Evolutionary conservation across 2,113 vertebrate species (phyloP), one percentile per base, ranked within the genome.

Genomic region (Pseudonaja textilis): DNA sequence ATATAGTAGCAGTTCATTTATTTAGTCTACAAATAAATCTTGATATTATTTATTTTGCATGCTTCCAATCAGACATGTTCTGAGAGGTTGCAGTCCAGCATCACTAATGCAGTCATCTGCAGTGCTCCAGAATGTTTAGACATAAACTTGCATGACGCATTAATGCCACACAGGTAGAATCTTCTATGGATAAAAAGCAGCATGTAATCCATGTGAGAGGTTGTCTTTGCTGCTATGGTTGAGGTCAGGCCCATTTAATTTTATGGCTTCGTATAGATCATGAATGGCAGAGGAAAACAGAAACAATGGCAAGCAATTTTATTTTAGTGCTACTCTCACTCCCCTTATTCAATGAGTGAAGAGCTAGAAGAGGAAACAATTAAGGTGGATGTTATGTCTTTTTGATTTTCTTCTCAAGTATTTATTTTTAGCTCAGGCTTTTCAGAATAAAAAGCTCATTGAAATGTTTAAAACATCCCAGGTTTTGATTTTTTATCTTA

Each of bases 61-160:
- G 0, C 0, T 0, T 54, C 94, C 20, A 5, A 18, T 86, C 42
- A 59, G n/a, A 56, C 34, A 6, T 10, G 18, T 61, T 7, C n/a
- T 85, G 64, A 90, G 26, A 93, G 94, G 61, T 86, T 54, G 1
- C 87, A 89, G 64, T 93, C 93, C 92, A 89, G 7, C 22, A 3
- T 69, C 93, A 94, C 64, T 95, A 92, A 94, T 94, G 92, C 54
- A 88, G 69, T 90, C 55, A 91, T 92, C 91, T 92, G 89, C 88
- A 94, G 50, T 85, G 91, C 87, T 92, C 85, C 55, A 54, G 81
- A 92, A 91, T 88, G 92, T 94, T 86, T 81, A 95, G 95, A 89
- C 94, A 94, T 93, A 90, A 94, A 39, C 93, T 93, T 91, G 93
- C 47, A 94, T 96, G 95, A 96, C 93, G 89, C 93, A 95, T 93